A percentile compares a stretch with the other conserved stretches of the same genome.
These are phyloP conservation scores for Colletes collaris DNA, from an alignment of 2,888 invertebrate species.

Conservation along the genomic window DNA sequence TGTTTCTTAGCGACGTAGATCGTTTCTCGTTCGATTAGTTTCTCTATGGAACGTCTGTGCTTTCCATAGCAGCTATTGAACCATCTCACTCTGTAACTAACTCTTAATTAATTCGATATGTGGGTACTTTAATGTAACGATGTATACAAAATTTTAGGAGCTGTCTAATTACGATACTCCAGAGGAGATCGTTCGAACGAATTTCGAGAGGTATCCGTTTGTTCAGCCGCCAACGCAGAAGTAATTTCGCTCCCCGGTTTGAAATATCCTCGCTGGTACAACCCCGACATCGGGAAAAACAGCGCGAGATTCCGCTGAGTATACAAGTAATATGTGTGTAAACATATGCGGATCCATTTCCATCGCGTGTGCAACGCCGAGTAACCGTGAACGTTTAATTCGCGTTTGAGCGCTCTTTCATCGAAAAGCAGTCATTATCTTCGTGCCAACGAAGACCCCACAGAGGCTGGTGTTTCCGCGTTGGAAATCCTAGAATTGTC, in stretches of 20 bases:
- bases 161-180: no score
- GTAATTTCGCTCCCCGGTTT: constrained; percentile 19
- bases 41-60: no score
- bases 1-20: neutral
- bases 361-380: constrained; percentile 6
- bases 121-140: no score
- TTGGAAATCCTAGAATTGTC: constrained; percentile 20
- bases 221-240: constrained; percentile 3
- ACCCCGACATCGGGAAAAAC: neutral
- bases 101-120: no score
- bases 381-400: constrained; percentile 21
- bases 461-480: no score
- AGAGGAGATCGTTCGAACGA: no score
- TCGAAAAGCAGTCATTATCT: constrained; percentile 26
- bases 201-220: no score
- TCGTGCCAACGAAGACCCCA: constrained; percentile 3
- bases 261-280: neutral
- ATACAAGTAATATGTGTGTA: constrained; percentile 35
- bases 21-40: neutral
- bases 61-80: no score
- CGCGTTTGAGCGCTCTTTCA: constrained; percentile 26
- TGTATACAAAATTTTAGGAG: no score
- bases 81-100: no score
- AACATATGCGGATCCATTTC: constrained; percentile 16
- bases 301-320: constrained; percentile 26